Evolutionary conservation across 2,888 invertebrate genomes (phyloP), one percentile per base, ranked within the genome.

Genomic region (Cordylochernes scorpioides): DNA sequence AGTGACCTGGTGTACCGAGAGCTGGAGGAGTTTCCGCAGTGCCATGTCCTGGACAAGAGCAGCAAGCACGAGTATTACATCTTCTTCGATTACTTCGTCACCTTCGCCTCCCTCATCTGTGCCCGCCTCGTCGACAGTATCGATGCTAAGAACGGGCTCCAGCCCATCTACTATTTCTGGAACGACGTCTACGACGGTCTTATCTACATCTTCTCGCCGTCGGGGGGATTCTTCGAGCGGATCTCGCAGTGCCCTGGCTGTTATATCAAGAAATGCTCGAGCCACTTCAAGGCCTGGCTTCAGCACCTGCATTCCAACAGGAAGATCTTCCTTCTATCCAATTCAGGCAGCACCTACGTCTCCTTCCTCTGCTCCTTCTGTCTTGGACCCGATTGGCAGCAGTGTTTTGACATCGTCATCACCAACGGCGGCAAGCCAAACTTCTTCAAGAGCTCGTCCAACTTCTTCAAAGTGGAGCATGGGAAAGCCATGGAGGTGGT

Each of bases 361-460:
- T 55, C 62, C 25, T 59, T 65, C 17, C 65, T 65, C 1, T 67
- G 71, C 5, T 52, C 53, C 1, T 59, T 62, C 43, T 61, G 65
- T 2, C 46, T 71, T n/a, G 70, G 71, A 22, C 46, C 57, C 8
- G 53, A 69, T 38, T 71, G 71, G 71, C 55, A 49, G 27, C 53
- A 61, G 9, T 53, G 63, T 15, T 70, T 70, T 43, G 66, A 70
- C 45, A 51, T 68, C 24, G 57, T 66, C 4, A 48, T 72, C 2
- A 67, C 64, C 40, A 68, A 59, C 49, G 68, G 71, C 1, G 64
- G 63, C 41, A 74, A 75, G 46, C 73, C 74, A 1, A 67, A 65
- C 0, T 74, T 73, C 49, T 74, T 74, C 42, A 44, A 40, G 10
- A 43, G 44, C 12, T 35, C 57, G 13, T 53, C 64, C 25, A 61